These are phyloP conservation scores for Aspidiotus rigidus DNA, from an alignment of 2,888 invertebrate species.

Conservation along the genomic window DNA sequence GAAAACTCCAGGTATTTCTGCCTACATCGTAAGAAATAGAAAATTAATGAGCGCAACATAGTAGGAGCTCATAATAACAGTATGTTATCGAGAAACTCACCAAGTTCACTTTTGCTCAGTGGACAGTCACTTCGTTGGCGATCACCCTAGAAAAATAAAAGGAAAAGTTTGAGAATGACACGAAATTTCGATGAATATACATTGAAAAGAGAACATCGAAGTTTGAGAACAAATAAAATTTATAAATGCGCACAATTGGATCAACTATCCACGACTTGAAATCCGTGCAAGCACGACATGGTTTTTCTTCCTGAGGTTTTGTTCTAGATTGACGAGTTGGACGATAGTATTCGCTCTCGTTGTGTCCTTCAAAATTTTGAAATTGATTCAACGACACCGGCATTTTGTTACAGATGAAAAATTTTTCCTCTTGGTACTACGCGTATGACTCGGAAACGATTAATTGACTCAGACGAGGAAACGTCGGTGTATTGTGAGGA, in stretches of 20 bases:
- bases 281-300: slow-evolving; percentile 30
- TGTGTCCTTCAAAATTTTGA: neutral
- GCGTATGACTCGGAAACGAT: neutral
- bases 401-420: neutral
- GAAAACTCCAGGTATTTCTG: slow-evolving; percentile 77
- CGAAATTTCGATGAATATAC: neutral
- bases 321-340: neutral
- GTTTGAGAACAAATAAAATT: neutral
- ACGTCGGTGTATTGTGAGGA: neutral
- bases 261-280: slow-evolving; percentile 27
- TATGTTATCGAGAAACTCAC: slow-evolving; percentile 41
- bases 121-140: slow-evolving; percentile 55
- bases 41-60: neutral
- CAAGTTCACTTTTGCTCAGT: slow-evolving; percentile 65
- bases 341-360: slow-evolving; percentile 5
- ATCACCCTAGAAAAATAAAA: too few relatives aligned
- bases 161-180: neutral
- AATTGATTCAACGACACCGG: neutral
- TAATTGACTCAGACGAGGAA: neutral
- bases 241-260: slow-evolving; percentile 18
- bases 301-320: slow-evolving; percentile 14
- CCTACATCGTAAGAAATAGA: slow-evolving; percentile 41
- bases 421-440: too few relatives aligned
- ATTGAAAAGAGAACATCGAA: neutral
- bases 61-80: neutral